Evolutionary conservation across 2,888 invertebrate species (phyloP).

Genomic region (Cosmia trapezina): DNA sequence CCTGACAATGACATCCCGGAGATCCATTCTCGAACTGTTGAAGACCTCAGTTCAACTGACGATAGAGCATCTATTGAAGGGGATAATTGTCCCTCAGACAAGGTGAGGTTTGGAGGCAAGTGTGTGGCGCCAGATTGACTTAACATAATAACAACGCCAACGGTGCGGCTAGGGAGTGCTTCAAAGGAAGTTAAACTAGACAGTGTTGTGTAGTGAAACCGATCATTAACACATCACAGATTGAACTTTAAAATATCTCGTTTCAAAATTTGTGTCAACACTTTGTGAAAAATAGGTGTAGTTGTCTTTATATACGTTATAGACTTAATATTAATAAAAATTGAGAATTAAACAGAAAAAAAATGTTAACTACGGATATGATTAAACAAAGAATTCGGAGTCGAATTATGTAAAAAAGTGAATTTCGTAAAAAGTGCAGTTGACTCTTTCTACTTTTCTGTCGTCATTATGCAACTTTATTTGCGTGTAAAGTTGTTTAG

Average conservation of each 20-base stretch:
- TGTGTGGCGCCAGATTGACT: constrained; percentile 8
- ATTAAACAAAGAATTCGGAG: too few species aligned
- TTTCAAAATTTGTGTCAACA: neutral
- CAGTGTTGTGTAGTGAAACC: constrained; percentile 6
- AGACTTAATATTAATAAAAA: too few species aligned
- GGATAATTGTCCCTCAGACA: neutral
- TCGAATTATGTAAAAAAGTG: too few species aligned
- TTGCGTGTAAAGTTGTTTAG: neutral
- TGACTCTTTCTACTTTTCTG: too few species aligned
- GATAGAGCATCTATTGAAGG: constrained; percentile 30
- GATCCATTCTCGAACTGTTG: neutral
- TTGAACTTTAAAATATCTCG: neutral
- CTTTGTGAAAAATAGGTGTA: neutral
- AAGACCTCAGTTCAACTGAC: neutral
- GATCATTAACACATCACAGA: neutral
- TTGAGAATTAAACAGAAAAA: too few species aligned
- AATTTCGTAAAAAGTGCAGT: too few species aligned
- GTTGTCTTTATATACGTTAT: too few species aligned
- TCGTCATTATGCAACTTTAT: neutral
- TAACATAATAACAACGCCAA: neutral
- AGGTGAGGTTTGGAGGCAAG: neutral
- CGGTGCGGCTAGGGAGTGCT: neutral
- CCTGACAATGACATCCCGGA: neutral
- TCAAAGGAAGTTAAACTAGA: neutral
- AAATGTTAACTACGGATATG: too few species aligned